Base-by-base conservation (phyloP, 2,888 invertebrate genomes). In the Pseudococcus viburni region DNA sequence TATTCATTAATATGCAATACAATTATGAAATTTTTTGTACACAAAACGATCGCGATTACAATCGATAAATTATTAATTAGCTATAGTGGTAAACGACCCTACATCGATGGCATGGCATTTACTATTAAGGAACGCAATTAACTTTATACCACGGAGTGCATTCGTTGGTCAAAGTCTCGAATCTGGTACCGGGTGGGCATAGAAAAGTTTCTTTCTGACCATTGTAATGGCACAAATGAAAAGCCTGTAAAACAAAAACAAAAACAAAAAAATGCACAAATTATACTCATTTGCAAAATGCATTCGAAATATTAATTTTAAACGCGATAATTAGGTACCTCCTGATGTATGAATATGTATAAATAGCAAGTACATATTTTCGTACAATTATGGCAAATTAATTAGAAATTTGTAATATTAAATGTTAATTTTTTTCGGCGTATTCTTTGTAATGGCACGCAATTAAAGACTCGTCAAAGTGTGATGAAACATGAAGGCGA, bases 191-290 rank as follows among this genome's bases (percentile, higher is more conserved):
- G 88, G 89, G 89, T 8, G 91, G 91, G 88, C 91, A 91, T 15
- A 91, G 83, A 90, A 91, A 91, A 8, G 91, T 90, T 85, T 91
- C 91, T 73, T 90, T 90, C 11, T 90, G 89, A 15, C 91, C 91
- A 84, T 91, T 90, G 22, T 89, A 89, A 89, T 91, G 90, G 89
- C 91, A 91, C 87, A 91, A 89, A 89, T 91, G 91, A 90, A 91
- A 91, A 15, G 90, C 91, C 91, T 91, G 90, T 22, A 90, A 90
- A 86, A 51, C 26, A 1, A 51, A 17, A 17, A 77, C 33, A 77
- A 77, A 77, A 39, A 15, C 12, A 77, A 46, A 46, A 46, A 46
- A 46, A 11, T 5, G 46, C 46, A 46, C 1, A 46, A 8, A 46
- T 46, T 46, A 11, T 12, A 46, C 12, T 46, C 46, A 46, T 46